A percentile compares a stretch with the other conserved stretches of the same genome.
Evolutionary conservation across 2,888 invertebrate species (phyloP).

Genomic region (Meta bourneti): DNA sequence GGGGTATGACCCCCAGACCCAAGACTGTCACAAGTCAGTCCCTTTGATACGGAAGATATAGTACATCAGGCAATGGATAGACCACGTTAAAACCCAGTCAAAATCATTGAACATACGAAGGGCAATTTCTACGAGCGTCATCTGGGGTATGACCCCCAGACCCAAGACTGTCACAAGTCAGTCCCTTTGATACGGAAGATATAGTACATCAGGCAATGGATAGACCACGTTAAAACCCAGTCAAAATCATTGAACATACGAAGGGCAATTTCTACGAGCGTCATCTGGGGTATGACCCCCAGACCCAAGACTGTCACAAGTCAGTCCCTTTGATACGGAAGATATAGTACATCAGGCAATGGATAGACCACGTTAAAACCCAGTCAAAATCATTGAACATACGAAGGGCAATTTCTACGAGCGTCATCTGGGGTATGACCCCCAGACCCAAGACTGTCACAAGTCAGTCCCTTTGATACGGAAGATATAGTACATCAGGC

Average conservation of each 20-base stretch:
- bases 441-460: neutral
- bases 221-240: neutral
- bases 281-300: neutral
- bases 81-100: neutral
- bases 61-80: too few species aligned
- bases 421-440: neutral
- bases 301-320: slow-evolving; percentile 9
- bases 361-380: neutral
- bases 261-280: too few species aligned
- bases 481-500: neutral
- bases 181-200: neutral
- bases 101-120: neutral
- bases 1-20: neutral
- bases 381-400: neutral
- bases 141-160: neutral
- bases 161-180: slow-evolving; percentile 16
- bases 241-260: neutral
- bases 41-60: neutral
- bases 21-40: slow-evolving; percentile 22
- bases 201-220: too few species aligned
- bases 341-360: neutral
- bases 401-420: too few species aligned
- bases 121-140: too few species aligned
- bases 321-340: too few species aligned
- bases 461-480: too few species aligned